Percentiles rank a stretch among this genome's conserved stretches.
Conservation (phyloP, 2,888 invertebrate species). For the Acanthosepion lycidas region DNA sequence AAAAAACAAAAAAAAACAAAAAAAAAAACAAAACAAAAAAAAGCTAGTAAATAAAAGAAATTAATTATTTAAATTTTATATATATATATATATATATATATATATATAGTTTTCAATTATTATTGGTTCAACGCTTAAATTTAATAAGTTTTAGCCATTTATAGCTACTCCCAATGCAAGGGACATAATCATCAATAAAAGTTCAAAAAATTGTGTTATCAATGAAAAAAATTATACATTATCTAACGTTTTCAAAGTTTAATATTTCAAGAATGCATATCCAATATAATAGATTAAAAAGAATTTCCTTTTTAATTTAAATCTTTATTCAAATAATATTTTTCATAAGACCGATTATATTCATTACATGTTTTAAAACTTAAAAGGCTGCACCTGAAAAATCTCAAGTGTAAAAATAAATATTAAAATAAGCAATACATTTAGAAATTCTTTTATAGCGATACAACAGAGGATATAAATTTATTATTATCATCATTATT, state of each 20-base stretch:
- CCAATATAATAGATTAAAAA: neutral
- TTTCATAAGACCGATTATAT: neutral
- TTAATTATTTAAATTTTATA: too few relatives aligned
- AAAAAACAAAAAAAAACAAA: too few relatives aligned
- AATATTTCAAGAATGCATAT: neutral
- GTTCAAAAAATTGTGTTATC: neutral
- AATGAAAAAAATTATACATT: neutral
- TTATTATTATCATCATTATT: neutral
- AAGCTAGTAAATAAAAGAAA: too few relatives aligned
- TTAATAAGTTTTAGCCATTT: neutral
- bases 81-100: too few relatives aligned
- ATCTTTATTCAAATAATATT: too few relatives aligned
- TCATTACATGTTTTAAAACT: neutral
- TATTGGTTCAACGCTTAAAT: neutral
- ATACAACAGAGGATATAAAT: neutral
- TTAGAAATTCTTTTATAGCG: neutral
- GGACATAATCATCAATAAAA: neutral
- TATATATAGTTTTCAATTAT: neutral
- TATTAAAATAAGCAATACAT: conserved; percentile 6
- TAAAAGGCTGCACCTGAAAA: neutral
- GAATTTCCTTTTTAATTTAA: too few relatives aligned
- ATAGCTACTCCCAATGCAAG: neutral
- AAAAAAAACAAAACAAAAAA: too few relatives aligned
- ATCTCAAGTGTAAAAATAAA: neutral
- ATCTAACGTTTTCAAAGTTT: neutral